Evolutionary conservation across 1,140 invertebrate genomes (phyloP).

Genomic region (Meloidogyne exigua): DNA sequence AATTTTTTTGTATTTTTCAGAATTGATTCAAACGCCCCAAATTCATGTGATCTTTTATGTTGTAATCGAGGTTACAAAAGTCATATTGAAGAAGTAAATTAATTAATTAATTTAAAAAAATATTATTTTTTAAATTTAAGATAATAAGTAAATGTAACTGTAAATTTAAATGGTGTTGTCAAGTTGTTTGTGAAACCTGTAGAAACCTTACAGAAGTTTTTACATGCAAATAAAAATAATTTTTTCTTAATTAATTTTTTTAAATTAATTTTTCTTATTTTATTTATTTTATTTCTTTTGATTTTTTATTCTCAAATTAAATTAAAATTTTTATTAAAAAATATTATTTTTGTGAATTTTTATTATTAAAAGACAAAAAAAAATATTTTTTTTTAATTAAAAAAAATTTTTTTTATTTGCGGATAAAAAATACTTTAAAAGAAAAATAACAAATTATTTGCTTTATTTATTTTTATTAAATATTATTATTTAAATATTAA

Average conservation of each 20-base stretch:
- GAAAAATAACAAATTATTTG: too few species aligned
- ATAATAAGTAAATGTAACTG: conserved; percentile 68
- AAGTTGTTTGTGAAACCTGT: conserved; percentile 46
- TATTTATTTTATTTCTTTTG: background rate
- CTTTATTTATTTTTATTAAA: too few species aligned
- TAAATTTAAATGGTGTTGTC: conserved; percentile 64
- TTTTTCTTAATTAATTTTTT: conserved; percentile 34
- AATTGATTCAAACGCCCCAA: conserved; percentile 62
- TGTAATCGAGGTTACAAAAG: conserved; percentile 69
- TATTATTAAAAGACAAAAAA: too few species aligned
- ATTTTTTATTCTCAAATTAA: too few species aligned
- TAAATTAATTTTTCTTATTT: background rate
- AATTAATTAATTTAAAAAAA: background rate
- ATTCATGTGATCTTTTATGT: conserved; percentile 68
- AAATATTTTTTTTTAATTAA: too few species aligned
- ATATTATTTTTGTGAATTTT: too few species aligned
- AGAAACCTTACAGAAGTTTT: conserved; percentile 41
- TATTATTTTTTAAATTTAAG: background rate
- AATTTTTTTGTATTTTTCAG: conserved; percentile 30
- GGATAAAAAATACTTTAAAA: too few species aligned
- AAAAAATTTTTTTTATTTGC: too few species aligned
- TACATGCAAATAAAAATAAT: conserved; percentile 41
- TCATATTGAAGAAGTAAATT: conserved; percentile 51
- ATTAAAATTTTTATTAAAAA: too few species aligned
- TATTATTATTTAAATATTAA: too few species aligned